Percentiles rank a stretch among this genome's conserved stretches.
phyloP scores from a whole-genome alignment of 23 tunicate species.

The Halocynthia aurantium region DNA sequence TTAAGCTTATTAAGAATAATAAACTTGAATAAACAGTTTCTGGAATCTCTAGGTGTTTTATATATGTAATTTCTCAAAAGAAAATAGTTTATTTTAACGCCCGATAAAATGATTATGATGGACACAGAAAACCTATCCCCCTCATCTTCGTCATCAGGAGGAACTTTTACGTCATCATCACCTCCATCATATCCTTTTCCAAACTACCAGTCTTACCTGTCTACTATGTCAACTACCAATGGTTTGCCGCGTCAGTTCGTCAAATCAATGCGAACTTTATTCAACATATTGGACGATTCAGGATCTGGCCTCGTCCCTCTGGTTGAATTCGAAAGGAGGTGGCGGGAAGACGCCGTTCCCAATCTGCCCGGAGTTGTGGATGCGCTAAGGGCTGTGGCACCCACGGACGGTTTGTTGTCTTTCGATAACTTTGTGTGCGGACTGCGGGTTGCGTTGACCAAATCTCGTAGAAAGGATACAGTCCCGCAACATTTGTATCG shows the following conservation, averaged over 20 bases:
- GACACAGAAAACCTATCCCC: slow-evolving; percentile 3
- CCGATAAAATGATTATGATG: background rate
- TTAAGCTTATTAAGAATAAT: too few relatives aligned
- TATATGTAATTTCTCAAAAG: too few relatives aligned
- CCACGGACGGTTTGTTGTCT: slow-evolving; percentile 44
- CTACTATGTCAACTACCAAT: too few relatives aligned
- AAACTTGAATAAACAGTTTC: too few relatives aligned
- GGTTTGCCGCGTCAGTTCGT: slow-evolving; percentile 58
- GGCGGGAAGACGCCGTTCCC: slow-evolving; percentile 89
- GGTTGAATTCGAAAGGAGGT: slow-evolving; percentile 52
- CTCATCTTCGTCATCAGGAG: slow-evolving; percentile 3
- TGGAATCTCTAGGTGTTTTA: too few relatives aligned
- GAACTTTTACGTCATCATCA: background rate
- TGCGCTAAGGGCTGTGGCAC: slow-evolving; percentile 48
- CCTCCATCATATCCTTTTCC: background rate
- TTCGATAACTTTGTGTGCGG: slow-evolving; percentile 71
- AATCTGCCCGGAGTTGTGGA: slow-evolving; percentile 78
- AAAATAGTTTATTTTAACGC: too few relatives aligned
- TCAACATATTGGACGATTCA: slow-evolving; percentile 49
- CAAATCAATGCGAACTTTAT: slow-evolving; percentile 58
- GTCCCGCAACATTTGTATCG: too few relatives aligned
- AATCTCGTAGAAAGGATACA: slow-evolving; percentile 2
- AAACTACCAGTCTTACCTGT: background rate
- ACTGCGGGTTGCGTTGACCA: slow-evolving; percentile 38
- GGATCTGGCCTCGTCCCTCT: slow-evolving; percentile 48